These are phyloP conservation scores for Corydoras maculifer DNA, from an alignment of 2,113 vertebrate species.

Conservation along the genomic window DNA sequence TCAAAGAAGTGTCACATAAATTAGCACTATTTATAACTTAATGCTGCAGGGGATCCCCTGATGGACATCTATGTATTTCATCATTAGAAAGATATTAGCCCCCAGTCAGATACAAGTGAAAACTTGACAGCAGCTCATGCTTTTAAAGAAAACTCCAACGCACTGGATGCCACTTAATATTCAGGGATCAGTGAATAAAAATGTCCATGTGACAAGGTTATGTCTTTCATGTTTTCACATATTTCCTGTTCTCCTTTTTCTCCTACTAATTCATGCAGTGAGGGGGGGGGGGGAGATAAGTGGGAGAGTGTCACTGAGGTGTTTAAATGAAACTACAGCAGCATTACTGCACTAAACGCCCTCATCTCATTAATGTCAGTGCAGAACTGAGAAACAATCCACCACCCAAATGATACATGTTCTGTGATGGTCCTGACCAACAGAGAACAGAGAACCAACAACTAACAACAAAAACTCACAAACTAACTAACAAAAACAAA, in stretches of 20 bases:
- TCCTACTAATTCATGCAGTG: conserved; percentile 25
- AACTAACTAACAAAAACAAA: too few relatives aligned
- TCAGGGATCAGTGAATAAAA: conserved; percentile 8
- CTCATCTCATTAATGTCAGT: too few relatives aligned
- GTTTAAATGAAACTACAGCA: too few relatives aligned
- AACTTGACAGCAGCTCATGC: conserved; percentile 6
- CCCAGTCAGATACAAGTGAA: conserved; percentile 29
- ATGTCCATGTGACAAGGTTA: conserved; percentile 13
- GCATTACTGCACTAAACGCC: too few relatives aligned
- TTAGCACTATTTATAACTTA: conserved; percentile 10
- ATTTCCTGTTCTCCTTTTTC: conserved; percentile 10
- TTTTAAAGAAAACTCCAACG: conserved; percentile 1
- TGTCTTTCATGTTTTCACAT: conserved; percentile 20
- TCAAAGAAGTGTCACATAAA: not conserved
- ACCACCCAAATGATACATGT: too few relatives aligned
- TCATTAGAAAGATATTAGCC: conserved; percentile 17
- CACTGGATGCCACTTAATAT: too few relatives aligned
- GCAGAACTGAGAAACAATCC: too few relatives aligned
- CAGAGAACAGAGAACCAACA: too few relatives aligned
- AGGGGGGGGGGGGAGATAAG: not conserved
- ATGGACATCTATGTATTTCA: conserved; percentile 15
- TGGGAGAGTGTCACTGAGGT: not conserved
- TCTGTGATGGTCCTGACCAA: too few relatives aligned
- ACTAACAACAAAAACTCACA: too few relatives aligned
- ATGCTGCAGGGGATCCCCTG: conserved; percentile 20